Percentiles rank a stretch among this genome's conserved stretches.
Evolutionary conservation across 2,888 invertebrate genomes (phyloP).

Genomic region (Leptopilina myrica): DNA sequence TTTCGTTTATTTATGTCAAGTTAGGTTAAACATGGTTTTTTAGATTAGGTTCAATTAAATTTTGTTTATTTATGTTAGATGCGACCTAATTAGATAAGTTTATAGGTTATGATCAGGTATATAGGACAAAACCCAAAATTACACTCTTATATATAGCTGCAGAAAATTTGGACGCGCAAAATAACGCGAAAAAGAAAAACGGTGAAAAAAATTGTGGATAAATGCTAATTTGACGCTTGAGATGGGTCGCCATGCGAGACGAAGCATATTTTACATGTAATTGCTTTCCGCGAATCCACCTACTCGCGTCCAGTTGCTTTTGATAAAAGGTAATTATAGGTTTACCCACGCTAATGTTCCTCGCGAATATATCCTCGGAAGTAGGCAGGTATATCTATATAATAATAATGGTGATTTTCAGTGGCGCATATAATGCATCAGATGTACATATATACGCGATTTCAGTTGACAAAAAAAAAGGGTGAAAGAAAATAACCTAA

Average conservation of each 20-base stretch:
- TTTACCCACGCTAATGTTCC: slow-evolving; percentile 69
- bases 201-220: slow-evolving; percentile 57
- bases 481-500: no score
- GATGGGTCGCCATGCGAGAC: slow-evolving; percentile 70
- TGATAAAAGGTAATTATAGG: slow-evolving; percentile 72
- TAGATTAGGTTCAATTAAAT: no score
- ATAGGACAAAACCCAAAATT: no score
- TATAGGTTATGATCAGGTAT: no score
- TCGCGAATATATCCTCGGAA: slow-evolving; percentile 66
- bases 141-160: no score
- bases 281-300: slow-evolving; percentile 73
- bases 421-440: slow-evolving; percentile 55
- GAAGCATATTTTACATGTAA: slow-evolving; percentile 71
- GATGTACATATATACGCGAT: slow-evolving; percentile 49
- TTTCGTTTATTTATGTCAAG: no score
- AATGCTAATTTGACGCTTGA: slow-evolving; percentile 67
- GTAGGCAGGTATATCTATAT: slow-evolving; percentile 56
- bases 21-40: no score
- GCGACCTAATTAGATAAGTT: no score
- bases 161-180: slow-evolving; percentile 50
- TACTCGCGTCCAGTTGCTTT: slow-evolving; percentile 71
- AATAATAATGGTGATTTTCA: slow-evolving; percentile 57
- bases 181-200: slow-evolving; percentile 55
- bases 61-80: no score
- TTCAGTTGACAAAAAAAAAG: slow-evolving; percentile 47